Evolutionary conservation across 2,888 invertebrate genomes (phyloP).

Genomic region (Agriopis aurantiaria): DNA sequence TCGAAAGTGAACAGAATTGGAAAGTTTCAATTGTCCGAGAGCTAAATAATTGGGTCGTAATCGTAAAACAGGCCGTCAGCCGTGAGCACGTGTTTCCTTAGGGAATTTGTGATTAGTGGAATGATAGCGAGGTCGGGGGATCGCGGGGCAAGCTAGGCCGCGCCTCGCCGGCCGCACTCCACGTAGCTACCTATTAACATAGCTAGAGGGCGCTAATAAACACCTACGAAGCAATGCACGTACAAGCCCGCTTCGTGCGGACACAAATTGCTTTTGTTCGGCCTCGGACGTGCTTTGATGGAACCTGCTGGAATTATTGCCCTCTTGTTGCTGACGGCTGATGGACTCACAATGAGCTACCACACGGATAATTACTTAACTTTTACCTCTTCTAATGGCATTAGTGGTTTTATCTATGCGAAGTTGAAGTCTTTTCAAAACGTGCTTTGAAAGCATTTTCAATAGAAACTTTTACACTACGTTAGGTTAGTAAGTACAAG

Average conservation of each 20-base stretch:
- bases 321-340: conserved; percentile 63
- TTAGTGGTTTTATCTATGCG: conserved; percentile 53
- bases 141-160: conserved; percentile 57
- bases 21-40: conserved; percentile 42
- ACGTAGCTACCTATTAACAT: conserved; percentile 60
- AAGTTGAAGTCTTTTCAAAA: conserved; percentile 47
- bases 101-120: conserved; percentile 72
- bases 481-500: conserved; percentile 12
- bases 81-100: conserved; percentile 64
- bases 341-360: conserved; percentile 70
- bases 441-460: conserved; percentile 38
- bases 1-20: conserved; percentile 49
- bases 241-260: conserved; percentile 78
- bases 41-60: conserved; percentile 65
- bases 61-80: conserved; percentile 49
- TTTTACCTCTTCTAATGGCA: conserved; percentile 65
- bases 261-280: conserved; percentile 85
- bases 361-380: conserved; percentile 66
- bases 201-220: conserved; percentile 76
- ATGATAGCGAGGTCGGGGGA: conserved; percentile 65
- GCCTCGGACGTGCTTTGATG: conserved; percentile 73
- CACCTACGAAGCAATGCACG: conserved; percentile 81
- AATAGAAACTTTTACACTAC: conserved; percentile 32
- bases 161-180: conserved; percentile 47
- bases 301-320: conserved; percentile 64